Evolutionary conservation across 1,140 invertebrate species (phyloP), one percentile per base, ranked within the genome.

Genomic region (Drosophila ficusphila): DNA sequence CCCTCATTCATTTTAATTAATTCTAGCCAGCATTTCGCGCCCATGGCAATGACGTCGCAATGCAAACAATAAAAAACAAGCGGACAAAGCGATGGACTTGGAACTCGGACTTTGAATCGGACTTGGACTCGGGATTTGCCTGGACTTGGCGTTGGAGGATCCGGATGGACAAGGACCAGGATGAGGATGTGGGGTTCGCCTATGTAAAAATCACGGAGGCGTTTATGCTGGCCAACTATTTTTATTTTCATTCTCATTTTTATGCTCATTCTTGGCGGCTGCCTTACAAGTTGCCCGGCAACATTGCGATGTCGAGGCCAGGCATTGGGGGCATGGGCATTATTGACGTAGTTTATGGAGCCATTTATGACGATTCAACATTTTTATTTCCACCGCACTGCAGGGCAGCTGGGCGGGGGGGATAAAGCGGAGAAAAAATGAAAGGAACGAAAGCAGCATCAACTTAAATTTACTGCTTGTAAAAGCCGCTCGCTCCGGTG

Each of bases 1-100:
- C 83, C 78, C 82, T 88, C 82, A 88, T 88, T 88, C 82, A 88
- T 88, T 88, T 88, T 88, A 88, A 88, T 88, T 88, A 88, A 88
- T 88, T 88, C 83, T 64, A 78, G 74, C 77, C 46, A 74, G 64
- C 82, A 78, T 88, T 88, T 78, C 79, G 69, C 74, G 82, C 82
- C 82, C 82, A 78, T 78, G 82, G 82, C 82, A 75, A 75, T 88
- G 82, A 78, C 83, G 69, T 82, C 82, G 74, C 73, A 88, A 67
- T 75, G 82, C 82, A 77, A 82, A 88, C 74, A 88, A 88, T 82
- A 81, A 86, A 70, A 61, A 78, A 83, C 62, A 71, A 44, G 14
- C 31, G 11, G 21, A 61, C 25, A 48, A 53, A 52, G n/a, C n/a
- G n/a, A 27, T 9, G 16, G 25, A 54, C 46, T 61, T 67, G 61